Evolutionary conservation across 2,113 vertebrate genomes (phyloP), one percentile per base, ranked within the genome.

Genomic region (Aspidoscelis tigris): DNA sequence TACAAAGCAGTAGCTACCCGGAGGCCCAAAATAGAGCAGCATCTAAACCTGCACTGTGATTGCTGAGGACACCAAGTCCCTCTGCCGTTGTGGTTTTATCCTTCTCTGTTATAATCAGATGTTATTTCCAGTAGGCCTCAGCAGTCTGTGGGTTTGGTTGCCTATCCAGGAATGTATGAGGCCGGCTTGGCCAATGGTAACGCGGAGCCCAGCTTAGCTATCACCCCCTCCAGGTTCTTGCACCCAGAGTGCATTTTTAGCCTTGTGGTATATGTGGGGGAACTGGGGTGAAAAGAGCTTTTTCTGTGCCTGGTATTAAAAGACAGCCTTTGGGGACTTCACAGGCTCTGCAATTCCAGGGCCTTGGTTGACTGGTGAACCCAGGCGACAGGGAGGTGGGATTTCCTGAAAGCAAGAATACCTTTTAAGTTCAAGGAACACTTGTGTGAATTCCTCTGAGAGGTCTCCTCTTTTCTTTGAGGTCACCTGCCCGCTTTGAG

Each of bases 91-190:
- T 80, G 93, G 93, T 91, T 94, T 94, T 94, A 87, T 0, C 0
- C 6, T 66, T 3, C 89, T 90, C 92, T 94, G 68, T 93, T 89
- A 94, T 94, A 66, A 92, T 33, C 69, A 26, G 82, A 33, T 7
- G 26, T 76, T 83, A 89, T 92, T 94, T 76, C 81, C 55, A 89
- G 87, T 0, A 1, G n/a, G 0, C 0, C 0, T 0, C n/a, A 58
- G 72, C 39, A 71, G 55, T 76, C 61, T 84, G 50, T 82, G 70
- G 7, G 1, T 77, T 58, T 84, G 85, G 87, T 93, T 93, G 83
- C 0, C 11, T 21, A 7, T 55, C 0, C 0, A 0, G 0, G 0
- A 39, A 43, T 24, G 61, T 26, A 61, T 8, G 14, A 44, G 53
- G 84, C 58, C n/a, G 53, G 66, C 3, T 33, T 12, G n/a, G n/a